Evolutionary conservation across 2,888 invertebrate genomes (phyloP), one percentile per base, ranked within the genome.

Genomic region (Phyllotreta cruciferae): DNA sequence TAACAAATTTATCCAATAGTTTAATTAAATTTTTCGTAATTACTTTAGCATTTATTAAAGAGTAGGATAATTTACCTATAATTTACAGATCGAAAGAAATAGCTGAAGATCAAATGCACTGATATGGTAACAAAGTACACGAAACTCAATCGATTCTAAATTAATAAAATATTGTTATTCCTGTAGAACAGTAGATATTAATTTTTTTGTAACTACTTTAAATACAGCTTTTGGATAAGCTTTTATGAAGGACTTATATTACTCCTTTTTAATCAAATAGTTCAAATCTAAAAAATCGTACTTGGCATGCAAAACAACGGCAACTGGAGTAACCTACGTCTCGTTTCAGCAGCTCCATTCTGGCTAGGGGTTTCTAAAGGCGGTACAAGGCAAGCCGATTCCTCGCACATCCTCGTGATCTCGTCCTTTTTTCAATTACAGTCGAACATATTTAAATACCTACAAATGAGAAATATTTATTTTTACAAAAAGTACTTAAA

Each of bases 371-470:
- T 71, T 69, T 80, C 80, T 75, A 80, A 73, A 42, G 80, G 80
- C 60, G 81, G 80, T 62, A 81, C 81, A 71, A 81, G 73, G 71
- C 80, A 81, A 65, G 81, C 79, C 55, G 81, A 81, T 74, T 81
- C 81, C 70, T 81, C 81, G 75, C 81, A 81, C 81, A 81, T 81
- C 10, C 13, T 52, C 37, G 8, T 52, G 4, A 6, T 47, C n/a
- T 7, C 39, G 35, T 56, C 3, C n/a, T 9, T 35, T 35, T 10
- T 49, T 49, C 10, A 41, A n/a, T 41, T 3, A 10, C 10, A n/a
- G 3, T 41, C 10, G 10, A 41, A 41, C 9, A 41, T 41, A 5
- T 41, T 41, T 41, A 41, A n/a, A 5, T 10, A 41, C 10, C 10
- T 37, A 24, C 4, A 24, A 24, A 24, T 24, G 4, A 24, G 24